Base-by-base conservation (phyloP, 2,888 invertebrate species). In the Drosophila buzzatii region DNA sequence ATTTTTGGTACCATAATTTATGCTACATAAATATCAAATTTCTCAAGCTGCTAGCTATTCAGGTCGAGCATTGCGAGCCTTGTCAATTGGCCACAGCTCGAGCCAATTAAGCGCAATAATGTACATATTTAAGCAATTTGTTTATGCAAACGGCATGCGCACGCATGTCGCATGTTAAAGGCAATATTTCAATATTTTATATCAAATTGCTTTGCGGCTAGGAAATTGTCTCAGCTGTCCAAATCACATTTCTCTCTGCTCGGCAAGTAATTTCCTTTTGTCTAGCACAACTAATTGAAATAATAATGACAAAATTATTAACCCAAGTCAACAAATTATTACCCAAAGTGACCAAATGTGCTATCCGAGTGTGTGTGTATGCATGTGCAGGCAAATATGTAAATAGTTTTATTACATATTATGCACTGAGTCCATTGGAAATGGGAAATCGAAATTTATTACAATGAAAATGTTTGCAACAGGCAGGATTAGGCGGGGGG, bases 281-380 rank as follows among this genome's bases (percentile, higher is more conserved):
- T 47, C 31, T 41, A 20, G 56, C 64, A 56, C 58, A 78, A 65
- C 78, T 73, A 73, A 87, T 85, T 82, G 76, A 82, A 78, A 80
- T 84, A 82, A 82, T 81, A 76, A 78, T 70, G 70, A 51, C 57
- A 27, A 65, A 71, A 72, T 67, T 63, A 75, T 78, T 68, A 67
- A 45, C 52, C 64, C 53, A 66, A 61, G 51, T 68, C 70, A 63
- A 72, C 65, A 81, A 70, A 70, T 37, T 52, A 52, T 20, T 52
- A 9, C 2, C 35, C 14, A 35, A 18, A 0, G 2, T 52, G 20
- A 14, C 33, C 49, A 23, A 23, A 23, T 16, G 16, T 45, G 18
- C 18, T 18, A 23, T 23, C 1, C 3, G 7, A 8, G 14, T 14
- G 8, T 23, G 2, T 18, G 10, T 8, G 0, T 20, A 1, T 23